phyloP scores from a whole-genome alignment of 1,140 invertebrate genomes.

The Neoseiulus cucumeris region DNA sequence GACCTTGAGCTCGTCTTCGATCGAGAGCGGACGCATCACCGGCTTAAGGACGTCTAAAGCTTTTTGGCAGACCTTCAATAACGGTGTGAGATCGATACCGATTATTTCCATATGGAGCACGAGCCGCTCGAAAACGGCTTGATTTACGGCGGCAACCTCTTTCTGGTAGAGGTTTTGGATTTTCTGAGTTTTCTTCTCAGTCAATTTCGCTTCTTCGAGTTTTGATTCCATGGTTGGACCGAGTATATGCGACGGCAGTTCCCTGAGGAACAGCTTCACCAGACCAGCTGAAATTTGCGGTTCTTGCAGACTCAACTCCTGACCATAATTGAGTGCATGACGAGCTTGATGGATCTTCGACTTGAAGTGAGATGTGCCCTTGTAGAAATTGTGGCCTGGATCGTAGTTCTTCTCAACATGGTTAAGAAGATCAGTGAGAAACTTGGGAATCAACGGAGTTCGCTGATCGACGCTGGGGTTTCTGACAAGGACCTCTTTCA shows the following conservation, averaged over 20 bases:
- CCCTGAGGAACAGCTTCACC: background rate
- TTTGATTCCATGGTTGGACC: background rate
- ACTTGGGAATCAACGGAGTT: background rate
- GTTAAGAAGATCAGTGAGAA: background rate
- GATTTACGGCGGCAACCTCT: background rate
- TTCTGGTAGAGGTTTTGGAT: conserved; percentile 2
- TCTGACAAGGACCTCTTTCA: background rate
- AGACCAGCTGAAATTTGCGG: background rate
- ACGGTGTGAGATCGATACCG: background rate
- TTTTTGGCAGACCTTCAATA: background rate
- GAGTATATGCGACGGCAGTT: background rate
- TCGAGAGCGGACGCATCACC: background rate
- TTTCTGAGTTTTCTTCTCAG: conserved; percentile 5
- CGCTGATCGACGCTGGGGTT: background rate
- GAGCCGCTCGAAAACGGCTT: conserved; percentile 4
- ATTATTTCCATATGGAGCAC: background rate
- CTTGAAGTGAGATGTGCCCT: conserved; percentile 2
- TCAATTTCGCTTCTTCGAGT: background rate
- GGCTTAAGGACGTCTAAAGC: background rate
- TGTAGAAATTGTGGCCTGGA: background rate
- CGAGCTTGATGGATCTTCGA: background rate
- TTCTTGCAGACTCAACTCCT: background rate
- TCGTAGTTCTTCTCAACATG: background rate
- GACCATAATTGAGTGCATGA: background rate
- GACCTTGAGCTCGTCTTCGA: conserved; percentile 3